Evolutionary conservation across 1,140 invertebrate genomes (phyloP).

Genomic region (Limonius californicus): DNA sequence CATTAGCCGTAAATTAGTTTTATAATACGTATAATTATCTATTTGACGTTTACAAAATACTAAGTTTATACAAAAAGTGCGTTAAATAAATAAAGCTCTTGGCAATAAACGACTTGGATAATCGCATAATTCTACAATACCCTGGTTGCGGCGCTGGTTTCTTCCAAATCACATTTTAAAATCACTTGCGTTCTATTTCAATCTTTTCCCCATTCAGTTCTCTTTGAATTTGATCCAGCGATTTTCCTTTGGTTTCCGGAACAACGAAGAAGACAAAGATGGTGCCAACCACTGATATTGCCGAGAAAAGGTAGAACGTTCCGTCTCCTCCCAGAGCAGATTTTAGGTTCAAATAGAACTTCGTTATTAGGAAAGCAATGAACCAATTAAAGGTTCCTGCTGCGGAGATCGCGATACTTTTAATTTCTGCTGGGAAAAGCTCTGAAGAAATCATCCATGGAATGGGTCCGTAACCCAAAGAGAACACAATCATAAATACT

Average conservation of each 20-base stretch:
- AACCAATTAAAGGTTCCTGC: constrained; percentile 72
- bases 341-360: constrained; percentile 49
- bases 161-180: too few relatives aligned
- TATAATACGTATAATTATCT: too few relatives aligned
- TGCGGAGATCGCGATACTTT: constrained; percentile 69
- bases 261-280: constrained; percentile 66
- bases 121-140: too few relatives aligned
- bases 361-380: constrained; percentile 77
- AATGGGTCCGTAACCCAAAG: constrained; percentile 73
- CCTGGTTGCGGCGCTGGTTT: too few relatives aligned
- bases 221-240: constrained; percentile 65
- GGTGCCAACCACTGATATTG: constrained; percentile 56
- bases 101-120: too few relatives aligned
- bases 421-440: constrained; percentile 68
- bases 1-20: too few relatives aligned
- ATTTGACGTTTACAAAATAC: too few relatives aligned
- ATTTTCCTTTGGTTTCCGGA: constrained; percentile 75
- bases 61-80: too few relatives aligned
- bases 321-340: constrained; percentile 48
- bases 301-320: constrained; percentile 62
- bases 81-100: too few relatives aligned
- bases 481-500: constrained; percentile 73
- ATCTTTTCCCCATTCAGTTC: constrained; percentile 12
- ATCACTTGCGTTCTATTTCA: too few relatives aligned
- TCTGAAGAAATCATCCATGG: constrained; percentile 79